These are phyloP conservation scores for Smutsia temminckii DNA, from an alignment of 2,797 vertebrate genomes.

Conservation along the genomic window DNA sequence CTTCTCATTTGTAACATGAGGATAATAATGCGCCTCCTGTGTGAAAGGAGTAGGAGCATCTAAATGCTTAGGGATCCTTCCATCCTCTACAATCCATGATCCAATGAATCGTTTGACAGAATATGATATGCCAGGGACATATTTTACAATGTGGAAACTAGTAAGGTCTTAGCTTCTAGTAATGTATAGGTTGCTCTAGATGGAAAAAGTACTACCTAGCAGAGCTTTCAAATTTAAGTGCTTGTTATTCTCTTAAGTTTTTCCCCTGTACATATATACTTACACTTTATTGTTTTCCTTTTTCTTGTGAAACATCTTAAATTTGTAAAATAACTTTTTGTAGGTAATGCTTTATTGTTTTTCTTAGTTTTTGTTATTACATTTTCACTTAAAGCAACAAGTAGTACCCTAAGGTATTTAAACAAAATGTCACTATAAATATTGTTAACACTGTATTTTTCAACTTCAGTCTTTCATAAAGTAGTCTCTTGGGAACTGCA, in stretches of 20 bases:
- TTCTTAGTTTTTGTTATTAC: slow-evolving; percentile 7
- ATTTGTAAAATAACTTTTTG: not conserved
- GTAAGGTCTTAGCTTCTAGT: slow-evolving; percentile 6
- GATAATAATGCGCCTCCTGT: not conserved
- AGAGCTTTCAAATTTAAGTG: not conserved
- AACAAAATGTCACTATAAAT: slow-evolving; percentile 19
- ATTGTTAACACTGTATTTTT: not conserved
- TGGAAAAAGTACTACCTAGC: not conserved
- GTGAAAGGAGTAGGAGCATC: not conserved
- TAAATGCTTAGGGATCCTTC: not conserved
- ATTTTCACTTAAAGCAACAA: slow-evolving; percentile 18
- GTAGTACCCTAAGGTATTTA: not conserved
- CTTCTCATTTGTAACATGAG: not conserved
- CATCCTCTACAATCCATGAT: not conserved
- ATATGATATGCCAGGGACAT: not conserved
- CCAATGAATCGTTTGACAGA: not conserved
- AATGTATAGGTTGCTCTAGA: not conserved
- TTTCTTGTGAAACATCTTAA: slow-evolving; percentile 8
- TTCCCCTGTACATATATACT: not conserved
- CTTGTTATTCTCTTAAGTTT: not conserved
- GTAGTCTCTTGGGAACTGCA: not conserved
- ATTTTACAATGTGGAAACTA: not conserved
- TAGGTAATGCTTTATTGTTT: slow-evolving; percentile 26
- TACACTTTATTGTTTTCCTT: slow-evolving; percentile 12
- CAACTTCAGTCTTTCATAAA: not conserved